Conservation (phyloP, 2,113 vertebrate genomes). For the Phasianus colchicus region DNA sequence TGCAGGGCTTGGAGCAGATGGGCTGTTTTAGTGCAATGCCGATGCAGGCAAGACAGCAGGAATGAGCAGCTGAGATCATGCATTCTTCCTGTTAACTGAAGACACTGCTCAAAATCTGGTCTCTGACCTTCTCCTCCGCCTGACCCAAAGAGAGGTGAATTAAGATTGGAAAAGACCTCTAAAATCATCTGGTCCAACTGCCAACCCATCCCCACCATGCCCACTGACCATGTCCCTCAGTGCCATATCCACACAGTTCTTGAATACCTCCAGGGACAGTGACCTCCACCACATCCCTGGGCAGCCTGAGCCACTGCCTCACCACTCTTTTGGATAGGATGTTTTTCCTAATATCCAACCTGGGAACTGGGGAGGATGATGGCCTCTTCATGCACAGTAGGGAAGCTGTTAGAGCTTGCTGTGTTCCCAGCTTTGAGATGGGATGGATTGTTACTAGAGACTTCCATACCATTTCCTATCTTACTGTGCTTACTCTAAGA, state of each 20-base stretch:
- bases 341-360: no score
- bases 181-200: no score
- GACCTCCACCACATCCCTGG: no score
- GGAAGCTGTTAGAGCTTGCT: background rate
- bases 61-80: slow-evolving; percentile 45
- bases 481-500: background rate
- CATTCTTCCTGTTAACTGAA: slow-evolving; percentile 30
- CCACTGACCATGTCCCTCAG: no score
- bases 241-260: no score
- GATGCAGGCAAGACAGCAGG: background rate
- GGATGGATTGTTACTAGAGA: background rate
- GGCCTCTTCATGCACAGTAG: background rate
- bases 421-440: background rate
- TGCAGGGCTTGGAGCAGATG: slow-evolving; percentile 49
- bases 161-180: no score
- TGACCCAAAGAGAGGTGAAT: background rate
- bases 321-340: no score
- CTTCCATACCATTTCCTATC: background rate
- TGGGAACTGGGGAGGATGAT: background rate
- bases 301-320: no score
- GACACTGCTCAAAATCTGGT: background rate
- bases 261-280: no score
- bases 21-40: background rate
- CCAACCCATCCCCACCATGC: no score
- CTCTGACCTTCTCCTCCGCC: background rate